Evolutionary conservation across 2,113 vertebrate species (phyloP).

Genomic region (Pogona vitticeps): DNA sequence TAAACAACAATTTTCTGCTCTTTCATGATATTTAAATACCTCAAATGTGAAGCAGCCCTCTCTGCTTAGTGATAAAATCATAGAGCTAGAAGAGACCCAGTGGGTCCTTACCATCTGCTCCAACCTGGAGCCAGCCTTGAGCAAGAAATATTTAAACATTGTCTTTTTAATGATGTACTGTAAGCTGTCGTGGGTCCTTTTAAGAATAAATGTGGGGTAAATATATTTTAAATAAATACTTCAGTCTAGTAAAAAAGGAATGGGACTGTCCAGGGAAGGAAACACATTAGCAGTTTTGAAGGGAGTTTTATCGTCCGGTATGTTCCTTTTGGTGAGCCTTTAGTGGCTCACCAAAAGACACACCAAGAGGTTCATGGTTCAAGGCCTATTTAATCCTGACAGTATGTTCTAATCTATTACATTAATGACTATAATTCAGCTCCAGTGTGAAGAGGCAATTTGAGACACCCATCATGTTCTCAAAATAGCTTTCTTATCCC

Average conservation of each 20-base stretch:
- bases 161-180: too few relatives aligned
- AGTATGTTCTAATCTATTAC: neutral
- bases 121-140: too few relatives aligned
- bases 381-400: neutral
- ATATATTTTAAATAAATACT: neutral
- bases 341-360: neutral
- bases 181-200: too few relatives aligned
- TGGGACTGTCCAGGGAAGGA: neutral
- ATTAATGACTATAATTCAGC: neutral
- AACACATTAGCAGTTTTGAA: neutral
- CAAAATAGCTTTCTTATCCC: neutral
- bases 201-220: too few relatives aligned
- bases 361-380: neutral
- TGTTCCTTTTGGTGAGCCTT: neutral
- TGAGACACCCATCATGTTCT: neutral
- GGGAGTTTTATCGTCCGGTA: neutral
- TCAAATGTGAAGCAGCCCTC: too few relatives aligned
- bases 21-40: too few relatives aligned
- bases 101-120: too few relatives aligned
- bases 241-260: neutral
- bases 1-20: too few relatives aligned
- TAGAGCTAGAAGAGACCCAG: too few relatives aligned
- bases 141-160: too few relatives aligned
- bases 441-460: neutral
- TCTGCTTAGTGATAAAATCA: too few relatives aligned